A percentile compares a stretch with the other conserved stretches of the same genome.
phyloP scores from a whole-genome alignment of 2,888 invertebrate genomes.

The Dryococelus australis region DNA sequence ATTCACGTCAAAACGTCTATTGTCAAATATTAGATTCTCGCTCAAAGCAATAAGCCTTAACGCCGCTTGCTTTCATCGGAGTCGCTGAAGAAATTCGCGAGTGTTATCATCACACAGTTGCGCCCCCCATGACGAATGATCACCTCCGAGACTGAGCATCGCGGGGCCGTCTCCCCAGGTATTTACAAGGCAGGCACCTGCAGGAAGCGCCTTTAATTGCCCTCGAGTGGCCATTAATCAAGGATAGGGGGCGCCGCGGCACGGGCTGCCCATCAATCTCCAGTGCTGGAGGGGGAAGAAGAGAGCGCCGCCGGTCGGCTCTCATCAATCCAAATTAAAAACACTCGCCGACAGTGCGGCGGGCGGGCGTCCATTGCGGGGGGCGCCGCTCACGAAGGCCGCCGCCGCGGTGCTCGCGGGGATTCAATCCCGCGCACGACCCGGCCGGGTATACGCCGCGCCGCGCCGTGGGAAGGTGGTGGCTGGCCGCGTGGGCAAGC shows the following conservation, averaged over 20 bases:
- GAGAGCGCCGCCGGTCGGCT: not conserved
- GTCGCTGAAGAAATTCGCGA: not conserved
- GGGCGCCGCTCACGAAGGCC: not conserved
- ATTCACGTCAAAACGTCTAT: no score
- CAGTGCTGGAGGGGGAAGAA: not conserved
- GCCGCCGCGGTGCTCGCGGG: not conserved
- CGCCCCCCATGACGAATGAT: not conserved
- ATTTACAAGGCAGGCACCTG: slow-evolving; percentile 7
- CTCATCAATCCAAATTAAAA: slow-evolving; percentile 8
- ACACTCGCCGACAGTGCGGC: slow-evolving; percentile 11
- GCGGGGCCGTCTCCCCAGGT: not conserved
- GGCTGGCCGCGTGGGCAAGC: not conserved
- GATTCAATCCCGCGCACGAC: slow-evolving; percentile 16
- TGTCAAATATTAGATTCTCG: no score
- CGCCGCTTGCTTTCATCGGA: no score
- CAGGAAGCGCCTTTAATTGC: not conserved
- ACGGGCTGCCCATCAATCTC: not conserved
- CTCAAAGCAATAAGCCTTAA: no score
- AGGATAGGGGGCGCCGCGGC: not conserved
- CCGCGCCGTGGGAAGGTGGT: no score
- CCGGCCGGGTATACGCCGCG: not conserved
- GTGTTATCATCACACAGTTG: not conserved
- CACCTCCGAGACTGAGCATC: not conserved
- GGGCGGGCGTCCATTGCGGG: not conserved
- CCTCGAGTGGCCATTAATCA: slow-evolving; percentile 3